Conservation (phyloP, 2,888 invertebrate species). For the Pelosia muscerda region DNA sequence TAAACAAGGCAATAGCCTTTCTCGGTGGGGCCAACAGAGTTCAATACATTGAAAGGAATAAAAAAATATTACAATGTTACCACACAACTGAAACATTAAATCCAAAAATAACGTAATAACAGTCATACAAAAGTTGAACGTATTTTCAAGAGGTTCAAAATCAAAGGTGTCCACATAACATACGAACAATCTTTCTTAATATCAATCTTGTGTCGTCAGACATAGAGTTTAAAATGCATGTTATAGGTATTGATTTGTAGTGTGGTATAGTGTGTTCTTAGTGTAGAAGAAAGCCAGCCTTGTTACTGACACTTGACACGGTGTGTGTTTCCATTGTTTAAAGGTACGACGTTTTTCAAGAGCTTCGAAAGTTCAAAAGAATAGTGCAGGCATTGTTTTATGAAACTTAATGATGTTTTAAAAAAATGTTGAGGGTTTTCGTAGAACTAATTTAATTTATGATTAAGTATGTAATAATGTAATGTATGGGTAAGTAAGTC, state of each 20-base stretch:
- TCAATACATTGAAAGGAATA: neutral
- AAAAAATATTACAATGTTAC: constrained; percentile 7
- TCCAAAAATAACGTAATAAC: constrained; percentile 49
- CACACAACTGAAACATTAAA: constrained; percentile 22
- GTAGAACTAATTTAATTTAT: too few relatives aligned
- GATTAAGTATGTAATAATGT: too few relatives aligned
- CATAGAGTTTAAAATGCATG: constrained; percentile 36
- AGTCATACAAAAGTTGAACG: constrained; percentile 54
- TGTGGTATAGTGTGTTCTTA: constrained; percentile 66
- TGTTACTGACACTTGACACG: constrained; percentile 83
- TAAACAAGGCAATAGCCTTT: neutral
- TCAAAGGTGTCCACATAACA: constrained; percentile 48
- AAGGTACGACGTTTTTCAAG: constrained; percentile 41
- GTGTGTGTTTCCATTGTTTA: constrained; percentile 65
- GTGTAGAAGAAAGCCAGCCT: constrained; percentile 76
- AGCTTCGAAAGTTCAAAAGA: constrained; percentile 14
- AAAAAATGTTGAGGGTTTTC: neutral
- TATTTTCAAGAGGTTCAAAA: constrained; percentile 56
- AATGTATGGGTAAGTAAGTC: constrained; percentile 3
- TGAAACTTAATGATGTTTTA: neutral
- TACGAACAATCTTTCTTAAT: constrained; percentile 24
- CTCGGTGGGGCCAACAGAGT: neutral
- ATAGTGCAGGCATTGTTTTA: constrained; percentile 17
- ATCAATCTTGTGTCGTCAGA: constrained; percentile 4
- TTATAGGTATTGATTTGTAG: constrained; percentile 19